Conservation (phyloP, 1,140 invertebrate species). For the Spodoptera frugiperda region DNA sequence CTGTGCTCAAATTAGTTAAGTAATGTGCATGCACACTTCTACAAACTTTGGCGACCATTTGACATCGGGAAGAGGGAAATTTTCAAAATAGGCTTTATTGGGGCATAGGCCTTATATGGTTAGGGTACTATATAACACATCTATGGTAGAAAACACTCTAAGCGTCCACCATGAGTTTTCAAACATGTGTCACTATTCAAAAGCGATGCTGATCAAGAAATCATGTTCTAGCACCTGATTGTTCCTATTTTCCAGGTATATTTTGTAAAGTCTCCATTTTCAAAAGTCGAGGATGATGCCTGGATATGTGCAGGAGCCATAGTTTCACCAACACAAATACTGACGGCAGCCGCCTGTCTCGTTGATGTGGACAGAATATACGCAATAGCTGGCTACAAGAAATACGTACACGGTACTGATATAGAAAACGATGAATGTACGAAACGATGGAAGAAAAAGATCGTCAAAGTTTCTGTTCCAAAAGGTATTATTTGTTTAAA, state of each 20-base stretch:
- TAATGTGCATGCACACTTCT: too few relatives aligned
- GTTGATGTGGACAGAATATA: conserved; percentile 23
- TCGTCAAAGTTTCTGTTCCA: conserved; percentile 36
- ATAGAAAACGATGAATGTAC: conserved; percentile 41
- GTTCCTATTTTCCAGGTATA: conserved; percentile 20
- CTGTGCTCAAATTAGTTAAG: too few relatives aligned
- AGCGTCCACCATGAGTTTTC: too few relatives aligned
- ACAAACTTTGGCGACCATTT: too few relatives aligned
- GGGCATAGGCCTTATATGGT: too few relatives aligned
- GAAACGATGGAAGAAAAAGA: conserved; percentile 34
- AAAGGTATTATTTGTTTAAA: conserved; percentile 14
- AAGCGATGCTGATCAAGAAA: too few relatives aligned
- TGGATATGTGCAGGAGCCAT: conserved; percentile 50
- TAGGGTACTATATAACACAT: too few relatives aligned
- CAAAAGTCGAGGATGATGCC: neutral
- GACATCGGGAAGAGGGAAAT: too few relatives aligned
- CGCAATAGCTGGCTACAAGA: conserved; percentile 47
- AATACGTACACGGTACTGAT: conserved; percentile 30
- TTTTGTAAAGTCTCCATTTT: conserved; percentile 34
- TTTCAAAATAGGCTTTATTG: too few relatives aligned
- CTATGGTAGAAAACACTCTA: too few relatives aligned
- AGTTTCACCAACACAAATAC: conserved; percentile 23
- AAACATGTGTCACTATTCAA: too few relatives aligned
- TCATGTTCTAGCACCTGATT: too few relatives aligned
- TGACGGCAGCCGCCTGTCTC: conserved; percentile 47